These are phyloP conservation scores for Pomatostomus ruficeps DNA, from an alignment of 2,113 vertebrate species.

Conservation along the genomic window DNA sequence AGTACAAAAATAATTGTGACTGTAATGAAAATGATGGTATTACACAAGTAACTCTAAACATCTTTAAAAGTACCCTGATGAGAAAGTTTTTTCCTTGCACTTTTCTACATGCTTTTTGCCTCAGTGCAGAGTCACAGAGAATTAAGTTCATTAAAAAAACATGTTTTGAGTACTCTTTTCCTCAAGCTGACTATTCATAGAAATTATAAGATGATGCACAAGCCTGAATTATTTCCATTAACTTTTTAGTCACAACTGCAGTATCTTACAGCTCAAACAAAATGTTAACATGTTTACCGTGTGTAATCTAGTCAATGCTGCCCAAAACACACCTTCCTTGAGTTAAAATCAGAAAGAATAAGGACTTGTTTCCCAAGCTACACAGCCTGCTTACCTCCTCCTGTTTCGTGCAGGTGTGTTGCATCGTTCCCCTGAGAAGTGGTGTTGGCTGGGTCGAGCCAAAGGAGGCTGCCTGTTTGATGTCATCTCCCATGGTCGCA, in stretches of 20 bases:
- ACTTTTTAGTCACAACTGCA: background rate
- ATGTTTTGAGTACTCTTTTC: background rate
- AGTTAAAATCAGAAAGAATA: background rate
- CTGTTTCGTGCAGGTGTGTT: conserved; percentile 92
- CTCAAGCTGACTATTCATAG: background rate
- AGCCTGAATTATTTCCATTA: background rate
- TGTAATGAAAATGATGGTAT: background rate
- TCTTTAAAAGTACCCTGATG: background rate
- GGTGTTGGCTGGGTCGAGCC: conserved; percentile 81
- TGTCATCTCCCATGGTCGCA: conserved; percentile 96
- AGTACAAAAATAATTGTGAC: background rate
- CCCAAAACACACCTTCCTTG: background rate
- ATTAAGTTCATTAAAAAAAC: background rate
- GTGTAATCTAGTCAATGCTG: background rate
- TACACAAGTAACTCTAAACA: background rate
- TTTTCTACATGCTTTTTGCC: background rate
- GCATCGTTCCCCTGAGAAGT: conserved; percentile 92
- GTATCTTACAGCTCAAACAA: background rate
- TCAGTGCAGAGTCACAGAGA: background rate
- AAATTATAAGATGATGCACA: background rate
- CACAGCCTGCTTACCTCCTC: conserved; percentile 79
- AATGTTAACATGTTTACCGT: background rate
- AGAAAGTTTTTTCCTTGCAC: background rate
- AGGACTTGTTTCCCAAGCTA: background rate
- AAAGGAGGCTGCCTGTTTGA: conserved; percentile 88